A percentile compares a stretch with the other conserved stretches of the same genome.
These are phyloP conservation scores for Leiothrix lutea DNA, from an alignment of 2,113 vertebrate species.

Conservation along the genomic window DNA sequence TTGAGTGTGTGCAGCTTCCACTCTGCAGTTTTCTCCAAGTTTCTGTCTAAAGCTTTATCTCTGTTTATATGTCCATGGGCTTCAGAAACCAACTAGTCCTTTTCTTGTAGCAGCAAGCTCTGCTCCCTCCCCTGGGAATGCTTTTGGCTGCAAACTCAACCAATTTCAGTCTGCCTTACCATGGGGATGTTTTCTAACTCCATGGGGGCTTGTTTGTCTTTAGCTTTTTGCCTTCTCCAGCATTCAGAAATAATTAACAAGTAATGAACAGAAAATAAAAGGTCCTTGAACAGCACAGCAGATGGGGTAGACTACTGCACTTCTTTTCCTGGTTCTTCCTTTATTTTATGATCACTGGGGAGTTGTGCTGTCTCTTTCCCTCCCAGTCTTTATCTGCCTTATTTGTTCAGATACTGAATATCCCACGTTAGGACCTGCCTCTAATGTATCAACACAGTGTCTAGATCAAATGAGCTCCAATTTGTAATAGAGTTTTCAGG, in stretches of 20 bases:
- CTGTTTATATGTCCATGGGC: neutral
- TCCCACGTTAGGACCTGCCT: neutral
- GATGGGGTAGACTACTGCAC: neutral
- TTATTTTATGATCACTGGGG: neutral
- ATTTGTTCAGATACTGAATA: neutral
- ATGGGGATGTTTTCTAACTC: conserved; percentile 14
- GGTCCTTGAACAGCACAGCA: neutral
- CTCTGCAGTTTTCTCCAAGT: neutral
- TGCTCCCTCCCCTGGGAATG: neutral
- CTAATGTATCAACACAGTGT: neutral
- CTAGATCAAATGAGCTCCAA: neutral
- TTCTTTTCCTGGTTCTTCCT: neutral
- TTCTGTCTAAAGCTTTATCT: neutral
- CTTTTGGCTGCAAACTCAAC: conserved; percentile 9
- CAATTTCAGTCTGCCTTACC: neutral
- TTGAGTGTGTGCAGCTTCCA: fast-evolving
- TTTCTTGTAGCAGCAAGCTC: neutral
- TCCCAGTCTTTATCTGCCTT: neutral
- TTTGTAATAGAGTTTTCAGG: neutral
- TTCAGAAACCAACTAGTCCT: neutral
- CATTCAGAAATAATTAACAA: conserved; percentile 48
- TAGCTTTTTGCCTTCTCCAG: conserved; percentile 11
- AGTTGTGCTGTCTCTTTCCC: neutral
- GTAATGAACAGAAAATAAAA: conserved; percentile 33
- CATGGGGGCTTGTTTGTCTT: neutral